Base-by-base conservation (phyloP, 2,113 vertebrate species). In the Spermophilus dauricus region DNA sequence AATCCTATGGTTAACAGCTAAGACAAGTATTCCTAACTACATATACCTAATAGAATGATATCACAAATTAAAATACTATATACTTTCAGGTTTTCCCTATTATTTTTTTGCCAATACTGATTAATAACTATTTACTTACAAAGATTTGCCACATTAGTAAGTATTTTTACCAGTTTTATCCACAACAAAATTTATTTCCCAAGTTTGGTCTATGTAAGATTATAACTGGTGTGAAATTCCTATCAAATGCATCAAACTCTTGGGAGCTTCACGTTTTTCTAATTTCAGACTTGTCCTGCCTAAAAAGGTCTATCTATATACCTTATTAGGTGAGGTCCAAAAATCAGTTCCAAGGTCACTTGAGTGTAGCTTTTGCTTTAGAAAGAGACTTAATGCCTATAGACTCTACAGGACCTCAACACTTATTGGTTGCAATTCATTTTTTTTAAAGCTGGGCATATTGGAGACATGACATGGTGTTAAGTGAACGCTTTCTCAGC, bases 161-260 rank as follows among this genome's bases (percentile, higher is more conserved):
- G 78, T 76, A 51, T 65, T 89, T 93, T 88, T 42, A 96, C 45
- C 32, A 91, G 37, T 84, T 95, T 85, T 96, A 84, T 53, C 73
- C 45, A 75, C 28, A 80, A 70, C 20, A 83, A 92, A 30, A 11
- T 53, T 93, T 85, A 48, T 93, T 94, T 94, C 63, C 65, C 0
- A 0, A 81, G 56, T 84, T 96, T 72, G 70, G 16, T 86, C 69
- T 87, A 81, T 24, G 11, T 58, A 67, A 95, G 63, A 93, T 42
- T 67, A 18, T 16, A 89, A 81, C 37, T 77, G 86, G 48, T 20
- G 16, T 87, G 67, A 83, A 93, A 89, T 73, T 96, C 73, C 89
- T 89, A 53, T 77, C 39, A 87, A 95, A 90, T 39, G 34, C 7
- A 85, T 86, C 56, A 70, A 65, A 53, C 37, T n/a, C 34, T 76